phyloP scores from a whole-genome alignment of 2,113 vertebrate genomes.

The Hystrix brachyura region DNA sequence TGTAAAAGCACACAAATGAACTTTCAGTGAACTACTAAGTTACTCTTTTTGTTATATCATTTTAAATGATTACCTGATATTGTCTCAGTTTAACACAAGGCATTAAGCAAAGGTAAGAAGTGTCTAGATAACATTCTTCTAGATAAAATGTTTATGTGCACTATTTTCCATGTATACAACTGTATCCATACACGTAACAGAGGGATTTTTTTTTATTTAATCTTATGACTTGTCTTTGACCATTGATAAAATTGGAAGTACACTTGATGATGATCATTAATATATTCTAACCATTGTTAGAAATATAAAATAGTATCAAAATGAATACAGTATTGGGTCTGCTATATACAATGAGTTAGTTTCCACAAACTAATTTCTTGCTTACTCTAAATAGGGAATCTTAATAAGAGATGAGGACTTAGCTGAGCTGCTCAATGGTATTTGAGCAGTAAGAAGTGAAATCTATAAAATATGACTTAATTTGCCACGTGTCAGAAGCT shows the following conservation, averaged over 20 bases:
- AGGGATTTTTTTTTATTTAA: neutral
- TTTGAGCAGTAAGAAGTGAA: conserved; percentile 67
- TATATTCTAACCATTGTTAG: neutral
- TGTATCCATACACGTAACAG: accelerated
- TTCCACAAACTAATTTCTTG: conserved; percentile 25
- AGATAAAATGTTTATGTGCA: neutral
- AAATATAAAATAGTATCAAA: conserved; percentile 37
- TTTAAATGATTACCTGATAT: conserved; percentile 34
- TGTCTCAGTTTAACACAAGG: neutral
- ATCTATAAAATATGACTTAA: conserved; percentile 76
- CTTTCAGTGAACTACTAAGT: conserved; percentile 1
- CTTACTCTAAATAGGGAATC: neutral
- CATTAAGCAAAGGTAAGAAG: neutral
- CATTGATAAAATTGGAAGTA: neutral
- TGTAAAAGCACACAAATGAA: neutral
- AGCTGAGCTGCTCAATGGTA: neutral
- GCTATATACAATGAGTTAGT: neutral
- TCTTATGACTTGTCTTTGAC: neutral
- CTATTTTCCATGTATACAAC: neutral
- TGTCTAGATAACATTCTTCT: neutral
- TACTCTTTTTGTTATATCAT: neutral
- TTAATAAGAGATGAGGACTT: conserved; percentile 36
- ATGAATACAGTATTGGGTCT: neutral
- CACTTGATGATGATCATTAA: neutral
- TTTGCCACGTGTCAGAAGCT: conserved; percentile 74